phyloP scores from a whole-genome alignment of 2,797 vertebrate species.

The Phataginus tricuspis region DNA sequence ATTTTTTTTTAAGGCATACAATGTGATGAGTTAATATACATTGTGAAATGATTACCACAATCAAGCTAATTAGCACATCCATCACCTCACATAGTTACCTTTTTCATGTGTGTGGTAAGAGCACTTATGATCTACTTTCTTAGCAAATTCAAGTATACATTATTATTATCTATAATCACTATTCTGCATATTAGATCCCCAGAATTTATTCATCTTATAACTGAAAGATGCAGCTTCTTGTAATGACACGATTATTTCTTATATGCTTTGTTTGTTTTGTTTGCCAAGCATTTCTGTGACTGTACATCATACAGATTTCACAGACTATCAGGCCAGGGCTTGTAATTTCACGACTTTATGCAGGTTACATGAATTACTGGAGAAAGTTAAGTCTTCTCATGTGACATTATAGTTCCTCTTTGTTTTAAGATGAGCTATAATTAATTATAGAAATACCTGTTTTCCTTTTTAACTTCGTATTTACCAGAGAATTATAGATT shows the following conservation, averaged over 20 bases:
- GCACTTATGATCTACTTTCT: neutral
- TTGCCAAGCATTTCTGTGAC: neutral
- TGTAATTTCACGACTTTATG: neutral
- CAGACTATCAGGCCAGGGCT: neutral
- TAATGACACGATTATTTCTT: neutral
- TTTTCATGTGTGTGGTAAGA: neutral
- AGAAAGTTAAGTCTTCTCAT: neutral
- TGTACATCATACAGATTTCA: neutral
- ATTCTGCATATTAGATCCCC: neutral
- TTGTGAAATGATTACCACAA: neutral
- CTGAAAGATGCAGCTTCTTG: neutral
- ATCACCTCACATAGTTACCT: neutral
- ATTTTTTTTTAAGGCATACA: neutral
- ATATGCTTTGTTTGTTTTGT: neutral
- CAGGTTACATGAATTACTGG: neutral
- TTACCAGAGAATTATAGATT: neutral
- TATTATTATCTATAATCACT: neutral
- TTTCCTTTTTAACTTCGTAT: neutral
- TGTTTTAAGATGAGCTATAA: slow-evolving; percentile 23
- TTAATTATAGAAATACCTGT: slow-evolving; percentile 32
- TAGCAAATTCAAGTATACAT: neutral
- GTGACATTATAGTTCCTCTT: neutral
- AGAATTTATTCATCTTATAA: neutral
- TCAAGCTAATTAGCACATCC: neutral
- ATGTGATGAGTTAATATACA: neutral